A percentile compares a stretch with the other conserved stretches of the same genome.
These are phyloP conservation scores for Rhinopomastus cyanomelas DNA, from an alignment of 2,113 vertebrate species.

Conservation along the genomic window DNA sequence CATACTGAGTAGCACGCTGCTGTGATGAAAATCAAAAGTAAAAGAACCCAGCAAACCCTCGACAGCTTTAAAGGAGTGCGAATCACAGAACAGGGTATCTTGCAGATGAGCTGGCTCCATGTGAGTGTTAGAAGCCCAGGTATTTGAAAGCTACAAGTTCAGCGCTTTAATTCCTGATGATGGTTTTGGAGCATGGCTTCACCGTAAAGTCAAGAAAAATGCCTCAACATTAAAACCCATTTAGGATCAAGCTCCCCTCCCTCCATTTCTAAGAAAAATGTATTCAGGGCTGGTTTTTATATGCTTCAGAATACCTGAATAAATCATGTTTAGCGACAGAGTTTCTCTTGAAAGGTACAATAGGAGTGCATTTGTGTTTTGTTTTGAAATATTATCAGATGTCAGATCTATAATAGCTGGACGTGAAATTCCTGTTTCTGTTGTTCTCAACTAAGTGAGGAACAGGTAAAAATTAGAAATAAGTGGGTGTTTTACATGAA, in stretches of 20 bases:
- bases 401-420: slow-evolving; percentile 69
- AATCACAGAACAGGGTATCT: slow-evolving; percentile 39
- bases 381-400: slow-evolving; percentile 62
- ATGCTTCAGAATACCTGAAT: slow-evolving; percentile 30
- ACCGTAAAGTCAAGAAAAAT: slow-evolving; percentile 28
- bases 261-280: slow-evolving; percentile 6
- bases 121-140: slow-evolving; percentile 17
- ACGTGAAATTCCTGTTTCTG: slow-evolving; percentile 69
- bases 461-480: slow-evolving; percentile 68
- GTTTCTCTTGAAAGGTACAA: slow-evolving; percentile 54
- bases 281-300: slow-evolving; percentile 11
- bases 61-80: slow-evolving; percentile 15
- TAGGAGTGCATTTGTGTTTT: slow-evolving; percentile 55
- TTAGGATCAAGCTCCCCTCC: not conserved
- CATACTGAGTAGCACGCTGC: slow-evolving; percentile 40
- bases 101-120: slow-evolving; percentile 38
- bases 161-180: slow-evolving; percentile 40
- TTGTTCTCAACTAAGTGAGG: slow-evolving; percentile 61
- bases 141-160: slow-evolving; percentile 60
- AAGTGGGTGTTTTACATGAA: slow-evolving; percentile 42
- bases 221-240: not conserved
- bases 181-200: slow-evolving; percentile 46
- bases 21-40: slow-evolving; percentile 49
- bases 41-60: not conserved
- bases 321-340: slow-evolving; percentile 36